phyloP scores from a whole-genome alignment of 2,888 invertebrate species.

The Synanthedon tipuliformis region DNA sequence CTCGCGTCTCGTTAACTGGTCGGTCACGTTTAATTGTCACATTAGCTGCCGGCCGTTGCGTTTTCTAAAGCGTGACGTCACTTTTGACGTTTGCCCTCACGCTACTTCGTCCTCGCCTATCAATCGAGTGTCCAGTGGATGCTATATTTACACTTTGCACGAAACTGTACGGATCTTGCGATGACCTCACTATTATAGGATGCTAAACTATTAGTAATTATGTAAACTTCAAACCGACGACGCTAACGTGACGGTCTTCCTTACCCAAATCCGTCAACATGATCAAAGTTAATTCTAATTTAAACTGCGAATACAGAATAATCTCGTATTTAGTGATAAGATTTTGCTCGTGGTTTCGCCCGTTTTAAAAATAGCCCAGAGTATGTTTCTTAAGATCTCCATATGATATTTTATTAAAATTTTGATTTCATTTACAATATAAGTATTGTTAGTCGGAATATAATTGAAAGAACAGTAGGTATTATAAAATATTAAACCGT shows the following conservation, averaged over 20 bases:
- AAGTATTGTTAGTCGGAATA: too few relatives aligned
- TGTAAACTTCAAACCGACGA: conserved; percentile 34
- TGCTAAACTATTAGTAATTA: conserved; percentile 54
- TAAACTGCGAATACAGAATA: too few relatives aligned
- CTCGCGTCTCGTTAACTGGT: conserved; percentile 12
- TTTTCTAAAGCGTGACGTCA: conserved; percentile 18
- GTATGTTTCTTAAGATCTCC: too few relatives aligned
- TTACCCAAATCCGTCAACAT: too few relatives aligned
- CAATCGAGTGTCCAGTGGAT: background rate
- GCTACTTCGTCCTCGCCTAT: conserved; percentile 1
- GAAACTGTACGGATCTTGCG: background rate
- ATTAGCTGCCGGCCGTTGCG: conserved; percentile 8
- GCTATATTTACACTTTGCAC: background rate
- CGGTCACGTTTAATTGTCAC: conserved; percentile 24
- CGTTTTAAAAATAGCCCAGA: too few relatives aligned
- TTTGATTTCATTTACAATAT: too few relatives aligned
- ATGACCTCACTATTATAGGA: conserved; percentile 50
- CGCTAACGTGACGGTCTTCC: background rate
- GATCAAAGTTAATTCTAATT: too few relatives aligned
- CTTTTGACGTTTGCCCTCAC: background rate
- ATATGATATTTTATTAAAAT: too few relatives aligned
- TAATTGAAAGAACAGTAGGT: too few relatives aligned
- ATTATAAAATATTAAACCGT: too few relatives aligned
- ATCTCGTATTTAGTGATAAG: too few relatives aligned
- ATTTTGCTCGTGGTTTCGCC: too few relatives aligned